Conservation (phyloP, 1,140 invertebrate genomes). For the Sarcophaga peregrina region DNA sequence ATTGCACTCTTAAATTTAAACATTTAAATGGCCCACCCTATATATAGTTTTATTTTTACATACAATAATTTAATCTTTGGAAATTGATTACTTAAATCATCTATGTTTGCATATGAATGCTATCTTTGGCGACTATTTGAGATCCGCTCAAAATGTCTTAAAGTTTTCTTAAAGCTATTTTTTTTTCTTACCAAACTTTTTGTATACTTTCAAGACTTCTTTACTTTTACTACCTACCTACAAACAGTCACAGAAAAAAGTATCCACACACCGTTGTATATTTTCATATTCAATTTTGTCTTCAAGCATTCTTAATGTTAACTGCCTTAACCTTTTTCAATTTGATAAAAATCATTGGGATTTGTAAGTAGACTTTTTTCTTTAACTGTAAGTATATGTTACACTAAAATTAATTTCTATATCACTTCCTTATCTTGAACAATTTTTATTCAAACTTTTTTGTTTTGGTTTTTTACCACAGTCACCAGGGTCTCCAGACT, state of each 20-base stretch:
- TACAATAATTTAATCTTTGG: slow-evolving; percentile 30
- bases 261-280: too few species aligned
- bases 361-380: too few species aligned
- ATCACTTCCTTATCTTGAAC: not conserved
- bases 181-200: slow-evolving; percentile 26
- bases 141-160: slow-evolving; percentile 39
- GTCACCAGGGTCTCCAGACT: slow-evolving; percentile 61
- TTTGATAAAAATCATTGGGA: too few species aligned
- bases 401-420: not conserved
- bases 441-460: not conserved
- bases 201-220: not conserved
- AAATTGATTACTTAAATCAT: slow-evolving; percentile 2
- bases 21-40: too few species aligned
- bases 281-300: too few species aligned
- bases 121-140: slow-evolving; percentile 24
- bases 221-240: not conserved
- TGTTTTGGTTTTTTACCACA: not conserved
- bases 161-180: slow-evolving; percentile 37
- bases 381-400: not conserved
- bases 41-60: not conserved
- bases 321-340: not conserved
- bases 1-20: too few species aligned
- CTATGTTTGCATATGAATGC: not conserved
- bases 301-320: too few species aligned
- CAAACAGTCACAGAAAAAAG: too few species aligned